Evolutionary conservation across 1,140 invertebrate species (phyloP), one percentile per base, ranked within the genome.

Genomic region (Pteromalus puparum): DNA sequence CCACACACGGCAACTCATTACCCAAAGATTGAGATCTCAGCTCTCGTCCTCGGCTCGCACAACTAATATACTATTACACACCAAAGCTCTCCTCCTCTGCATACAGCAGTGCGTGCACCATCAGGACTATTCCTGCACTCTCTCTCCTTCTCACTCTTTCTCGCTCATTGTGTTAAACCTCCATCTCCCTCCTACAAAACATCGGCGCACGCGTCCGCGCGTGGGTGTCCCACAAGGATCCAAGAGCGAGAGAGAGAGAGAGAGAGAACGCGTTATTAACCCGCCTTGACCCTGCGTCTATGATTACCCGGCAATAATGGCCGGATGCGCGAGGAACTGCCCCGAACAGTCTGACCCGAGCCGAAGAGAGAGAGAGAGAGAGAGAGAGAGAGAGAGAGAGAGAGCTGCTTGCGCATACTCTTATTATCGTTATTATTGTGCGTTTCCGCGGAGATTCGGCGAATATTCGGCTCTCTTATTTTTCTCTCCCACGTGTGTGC

Each of bases 301-400:
- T 93, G 92, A 93, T 93, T 93, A 92, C 91, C 88, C 88, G 82
- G 88, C 90, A 92, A 91, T 92, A 92, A 92, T 92, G 90, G 91
- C 89, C 90, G 87, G 89, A 89, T 89, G 88, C 91, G 88, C 89
- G 53, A 18, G 53, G 53, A 61, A 61, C 53, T 61, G 53, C 53
- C 53, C 53, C 53, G 53, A 61, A 61, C 21, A 5, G 53, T 61
- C 53, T 70, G 73, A 26, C 53, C 48, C 70, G 80, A 30, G 34
- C 67, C 6, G 65, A 28, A 24, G 53, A n/a, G 7, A 42, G 30
- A 34, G 30, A 34, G 30, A 34, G 30, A 34, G 30, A 34, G 30
- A 30, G 30, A 30, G 30, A 30, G 30, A 30, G 30, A 30, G 30
- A 30, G 30, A 30, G 30, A 30, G 30, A 30, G 30, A 30, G 30